Conservation (phyloP, 2,797 vertebrate species). For the Myotis myotis region DNA sequence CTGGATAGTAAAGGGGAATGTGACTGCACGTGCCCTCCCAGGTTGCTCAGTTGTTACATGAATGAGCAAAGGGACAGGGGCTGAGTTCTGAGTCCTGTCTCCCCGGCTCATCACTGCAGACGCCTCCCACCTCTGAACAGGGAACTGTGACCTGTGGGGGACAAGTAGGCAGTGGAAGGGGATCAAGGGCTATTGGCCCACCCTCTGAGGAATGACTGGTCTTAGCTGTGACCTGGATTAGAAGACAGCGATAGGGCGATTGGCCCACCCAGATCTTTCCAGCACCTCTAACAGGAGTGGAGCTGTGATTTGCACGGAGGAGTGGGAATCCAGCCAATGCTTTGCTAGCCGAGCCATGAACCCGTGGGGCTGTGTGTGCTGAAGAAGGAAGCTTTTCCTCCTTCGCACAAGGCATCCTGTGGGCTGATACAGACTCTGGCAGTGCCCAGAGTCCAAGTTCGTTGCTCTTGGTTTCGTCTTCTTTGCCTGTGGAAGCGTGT, state of each 20-base stretch:
- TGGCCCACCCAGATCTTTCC: background rate
- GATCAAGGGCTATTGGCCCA: background rate
- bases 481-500: conserved; percentile 33
- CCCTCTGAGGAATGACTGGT: background rate
- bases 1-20: background rate
- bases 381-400: background rate
- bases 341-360: background rate
- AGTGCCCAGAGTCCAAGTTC: background rate
- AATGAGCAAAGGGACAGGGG: background rate
- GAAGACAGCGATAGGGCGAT: background rate
- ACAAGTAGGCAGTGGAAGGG: background rate
- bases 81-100: background rate
- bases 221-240: background rate
- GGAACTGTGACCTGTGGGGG: background rate
- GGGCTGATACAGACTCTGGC: background rate
- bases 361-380: background rate
- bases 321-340: background rate
- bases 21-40: background rate
- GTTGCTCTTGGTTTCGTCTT: background rate
- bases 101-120: no score
- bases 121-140: background rate
- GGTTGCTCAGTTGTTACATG: background rate
- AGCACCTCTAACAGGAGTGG: background rate
- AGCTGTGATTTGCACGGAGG: background rate
- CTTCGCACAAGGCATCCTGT: background rate